Evolutionary conservation across 2,113 vertebrate genomes (phyloP), one percentile per base, ranked within the genome.

Genomic region (Shinisaurus crocodilurus): DNA sequence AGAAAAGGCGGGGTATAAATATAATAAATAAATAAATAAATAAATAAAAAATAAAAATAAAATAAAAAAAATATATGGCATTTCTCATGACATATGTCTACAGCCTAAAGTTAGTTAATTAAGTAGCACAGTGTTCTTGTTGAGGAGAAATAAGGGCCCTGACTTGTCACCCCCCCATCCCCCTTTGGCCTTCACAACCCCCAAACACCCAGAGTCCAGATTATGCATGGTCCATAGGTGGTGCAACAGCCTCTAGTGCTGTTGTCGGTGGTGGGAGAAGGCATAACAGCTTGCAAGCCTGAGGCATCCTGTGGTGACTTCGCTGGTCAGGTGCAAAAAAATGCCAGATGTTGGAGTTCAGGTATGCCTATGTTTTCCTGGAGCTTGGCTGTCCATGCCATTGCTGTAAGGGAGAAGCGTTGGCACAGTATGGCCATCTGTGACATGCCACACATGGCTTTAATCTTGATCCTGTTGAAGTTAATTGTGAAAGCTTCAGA

Each of bases 31-130:
- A n/a, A n/a, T n/a, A n/a, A n/a, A n/a, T n/a, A n/a, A n/a, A n/a
- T n/a, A n/a, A n/a, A n/a, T n/a, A n/a, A n/a, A n/a, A n/a, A n/a
- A n/a, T n/a, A n/a, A n/a, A n/a, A n/a, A n/a, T n/a, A n/a, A n/a
- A n/a, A n/a, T n/a, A 48, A 34, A 82, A 50, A 86, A 34, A 50
- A 40, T 93, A 25, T 91, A 27, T 84, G 77, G 8, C 1, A 50
- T 29, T 6, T 92, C 89, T 92, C 27, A 1, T 88, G 77, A 80
- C 82, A 48, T 43, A 20, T 76, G 57, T 63, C 37, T 63, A 32
- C 54, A 63, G n/a, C 23, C 7, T 76, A 37, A 3, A 27, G 72
- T 16, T 89, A 81, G 12, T 67, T 74, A 92, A 84, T 87, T 37
- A 65, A 57, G 12, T 27, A 16, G 5, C 84, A 88, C 34, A 81